A percentile compares a stretch with the other conserved stretches of the same genome.
Conservation (phyloP, 92 coral and sea anemone genomes). For the Zoanthus gigantus region DNA sequence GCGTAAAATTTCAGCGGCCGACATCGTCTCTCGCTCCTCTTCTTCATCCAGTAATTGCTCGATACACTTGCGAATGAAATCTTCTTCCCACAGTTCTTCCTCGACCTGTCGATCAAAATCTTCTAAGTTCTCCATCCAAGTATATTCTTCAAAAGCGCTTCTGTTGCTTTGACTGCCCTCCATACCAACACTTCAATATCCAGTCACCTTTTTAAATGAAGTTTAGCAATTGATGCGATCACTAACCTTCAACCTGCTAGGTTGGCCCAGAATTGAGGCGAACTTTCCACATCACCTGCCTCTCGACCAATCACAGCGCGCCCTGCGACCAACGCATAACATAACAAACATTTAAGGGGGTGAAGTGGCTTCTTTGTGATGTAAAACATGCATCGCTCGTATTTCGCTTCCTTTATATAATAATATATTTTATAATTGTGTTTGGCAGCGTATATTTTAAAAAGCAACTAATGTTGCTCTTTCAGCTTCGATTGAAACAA, state of each 20-base stretch:
- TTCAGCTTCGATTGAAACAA: no score
- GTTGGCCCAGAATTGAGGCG: constrained; percentile 52
- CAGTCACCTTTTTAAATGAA: constrained; percentile 50
- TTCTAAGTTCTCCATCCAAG: constrained; percentile 93
- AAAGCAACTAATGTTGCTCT: neutral
- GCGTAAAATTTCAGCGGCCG: constrained; percentile 89
- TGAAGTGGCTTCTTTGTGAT: constrained; percentile 67
- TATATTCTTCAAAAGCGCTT: constrained; percentile 75
- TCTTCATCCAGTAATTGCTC: constrained; percentile 99
- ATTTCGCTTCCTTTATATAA: constrained; percentile 41
- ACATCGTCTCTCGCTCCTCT: constrained; percentile 94
- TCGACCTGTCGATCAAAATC: constrained; percentile 85
- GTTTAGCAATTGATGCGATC: constrained; percentile 53
- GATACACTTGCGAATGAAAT: constrained; percentile 96
- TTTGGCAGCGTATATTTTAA: constrained; percentile 10
- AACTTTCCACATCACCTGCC: constrained; percentile 63
- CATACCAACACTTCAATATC: constrained; percentile 48
- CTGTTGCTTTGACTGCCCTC: constrained; percentile 61
- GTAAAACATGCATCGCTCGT: constrained; percentile 59
- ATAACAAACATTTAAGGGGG: constrained; percentile 86
- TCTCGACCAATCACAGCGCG: constrained; percentile 86
- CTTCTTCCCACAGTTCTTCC: constrained; percentile 91
- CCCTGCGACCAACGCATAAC: constrained; percentile 71
- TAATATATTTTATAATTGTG: neutral
- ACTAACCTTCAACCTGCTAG: constrained; percentile 82